Evolutionary conservation across 2,113 vertebrate species (phyloP).

Genomic region (Varanus salvator): DNA sequence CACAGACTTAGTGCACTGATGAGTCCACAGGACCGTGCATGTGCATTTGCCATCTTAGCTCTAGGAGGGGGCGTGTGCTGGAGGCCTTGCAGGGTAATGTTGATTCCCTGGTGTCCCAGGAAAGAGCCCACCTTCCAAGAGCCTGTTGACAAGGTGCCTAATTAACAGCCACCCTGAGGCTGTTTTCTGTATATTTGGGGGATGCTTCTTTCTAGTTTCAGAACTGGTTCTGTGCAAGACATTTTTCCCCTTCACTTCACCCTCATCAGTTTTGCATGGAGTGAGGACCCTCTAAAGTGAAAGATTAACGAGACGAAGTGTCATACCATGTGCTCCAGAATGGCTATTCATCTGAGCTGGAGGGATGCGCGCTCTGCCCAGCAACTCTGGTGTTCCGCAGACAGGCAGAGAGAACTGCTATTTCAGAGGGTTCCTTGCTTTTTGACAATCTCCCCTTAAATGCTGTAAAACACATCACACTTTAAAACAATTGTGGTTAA

Average conservation of each 20-base stretch:
- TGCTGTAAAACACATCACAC: background rate
- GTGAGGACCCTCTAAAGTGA: background rate
- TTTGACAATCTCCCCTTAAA: background rate
- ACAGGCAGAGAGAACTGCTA: background rate
- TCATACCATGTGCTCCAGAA: background rate
- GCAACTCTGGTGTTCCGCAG: background rate
- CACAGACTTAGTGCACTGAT: background rate
- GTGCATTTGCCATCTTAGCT: background rate
- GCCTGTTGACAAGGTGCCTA: conserved; percentile 4
- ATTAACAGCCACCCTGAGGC: conserved; percentile 14
- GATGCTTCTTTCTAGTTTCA: background rate
- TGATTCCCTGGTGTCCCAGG: background rate
- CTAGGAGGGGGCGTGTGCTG: background rate
- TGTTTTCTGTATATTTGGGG: background rate
- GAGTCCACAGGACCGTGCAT: background rate
- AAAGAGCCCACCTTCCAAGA: background rate
- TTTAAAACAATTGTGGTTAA: background rate
- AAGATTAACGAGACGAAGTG: background rate
- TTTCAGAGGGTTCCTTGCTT: background rate
- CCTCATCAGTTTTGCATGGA: background rate
- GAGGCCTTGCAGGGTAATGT: background rate
- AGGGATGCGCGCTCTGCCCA: background rate
- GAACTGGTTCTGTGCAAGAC: background rate
- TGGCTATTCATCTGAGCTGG: background rate
- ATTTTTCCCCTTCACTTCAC: background rate